Conservation (phyloP, 2,113 vertebrate species). For the Loxodonta africana region DNA sequence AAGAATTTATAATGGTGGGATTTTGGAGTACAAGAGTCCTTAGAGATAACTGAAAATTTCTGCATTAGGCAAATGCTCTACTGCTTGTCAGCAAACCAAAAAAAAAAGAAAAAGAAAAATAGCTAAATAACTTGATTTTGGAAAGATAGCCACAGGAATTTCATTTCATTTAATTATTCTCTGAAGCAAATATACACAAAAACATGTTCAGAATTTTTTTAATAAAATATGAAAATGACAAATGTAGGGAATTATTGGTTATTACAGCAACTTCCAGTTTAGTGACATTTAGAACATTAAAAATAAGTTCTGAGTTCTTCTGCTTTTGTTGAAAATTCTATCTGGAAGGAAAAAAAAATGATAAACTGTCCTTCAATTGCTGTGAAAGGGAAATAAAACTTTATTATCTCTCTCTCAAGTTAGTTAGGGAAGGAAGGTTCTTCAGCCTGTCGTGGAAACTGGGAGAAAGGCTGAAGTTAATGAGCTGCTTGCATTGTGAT, state of each 20-base stretch:
- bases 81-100: neutral
- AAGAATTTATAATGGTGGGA: neutral
- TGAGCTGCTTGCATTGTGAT: slow-evolving; percentile 83
- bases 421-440: slow-evolving; percentile 79
- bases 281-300: neutral
- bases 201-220: neutral
- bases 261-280: slow-evolving; percentile 40
- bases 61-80: neutral
- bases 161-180: neutral
- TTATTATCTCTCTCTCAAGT: slow-evolving; percentile 85
- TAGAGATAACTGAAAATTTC: neutral
- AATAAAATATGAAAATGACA: neutral
- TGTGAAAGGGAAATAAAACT: slow-evolving; percentile 86
- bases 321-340: slow-evolving; percentile 68
- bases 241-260: neutral
- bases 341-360: slow-evolving; percentile 70
- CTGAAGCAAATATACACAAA: neutral
- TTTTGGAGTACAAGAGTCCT: neutral
- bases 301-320: slow-evolving; percentile 56
- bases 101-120: neutral
- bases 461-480: slow-evolving; percentile 86
- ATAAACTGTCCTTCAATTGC: slow-evolving; percentile 76
- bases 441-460: slow-evolving; percentile 80
- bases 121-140: neutral
- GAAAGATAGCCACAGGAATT: neutral